Conservation (phyloP, 2,888 invertebrate species). For the Phania funesta region DNA sequence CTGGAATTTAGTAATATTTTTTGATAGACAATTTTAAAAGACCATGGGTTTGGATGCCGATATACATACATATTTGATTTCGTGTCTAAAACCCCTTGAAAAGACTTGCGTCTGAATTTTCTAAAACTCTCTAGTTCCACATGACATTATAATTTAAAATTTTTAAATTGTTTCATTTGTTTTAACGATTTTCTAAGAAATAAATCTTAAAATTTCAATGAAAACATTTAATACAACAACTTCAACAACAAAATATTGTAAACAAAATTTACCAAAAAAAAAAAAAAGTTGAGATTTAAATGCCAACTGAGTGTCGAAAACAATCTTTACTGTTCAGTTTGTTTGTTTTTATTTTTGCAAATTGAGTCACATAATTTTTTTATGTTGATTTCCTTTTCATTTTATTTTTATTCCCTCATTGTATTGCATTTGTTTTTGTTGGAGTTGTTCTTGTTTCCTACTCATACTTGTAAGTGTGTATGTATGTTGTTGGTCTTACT, state of each 20-base stretch:
- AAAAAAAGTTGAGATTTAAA: constrained; percentile 30
- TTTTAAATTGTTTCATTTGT: background rate
- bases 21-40: too few relatives aligned
- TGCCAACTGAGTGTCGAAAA: constrained; percentile 56
- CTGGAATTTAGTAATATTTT: too few relatives aligned
- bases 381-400: background rate
- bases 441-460: background rate
- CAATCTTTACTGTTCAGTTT: constrained; percentile 45
- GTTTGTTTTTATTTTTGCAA: constrained; percentile 28
- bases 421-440: constrained; percentile 25
- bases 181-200: constrained; percentile 11
- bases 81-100: too few relatives aligned
- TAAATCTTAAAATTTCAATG: constrained; percentile 38
- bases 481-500: constrained; percentile 10
- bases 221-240: constrained; percentile 6
- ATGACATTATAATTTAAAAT: background rate
- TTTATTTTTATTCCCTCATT: constrained; percentile 48
- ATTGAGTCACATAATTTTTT: constrained; percentile 41
- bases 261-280: constrained; percentile 10
- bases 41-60: too few relatives aligned
- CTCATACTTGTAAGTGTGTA: background rate
- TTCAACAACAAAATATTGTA: constrained; percentile 21
- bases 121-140: too few relatives aligned
- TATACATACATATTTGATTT: too few relatives aligned
- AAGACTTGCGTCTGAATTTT: too few relatives aligned